Conservation (phyloP, 2,113 vertebrate species). For the Diadophis punctatus region DNA sequence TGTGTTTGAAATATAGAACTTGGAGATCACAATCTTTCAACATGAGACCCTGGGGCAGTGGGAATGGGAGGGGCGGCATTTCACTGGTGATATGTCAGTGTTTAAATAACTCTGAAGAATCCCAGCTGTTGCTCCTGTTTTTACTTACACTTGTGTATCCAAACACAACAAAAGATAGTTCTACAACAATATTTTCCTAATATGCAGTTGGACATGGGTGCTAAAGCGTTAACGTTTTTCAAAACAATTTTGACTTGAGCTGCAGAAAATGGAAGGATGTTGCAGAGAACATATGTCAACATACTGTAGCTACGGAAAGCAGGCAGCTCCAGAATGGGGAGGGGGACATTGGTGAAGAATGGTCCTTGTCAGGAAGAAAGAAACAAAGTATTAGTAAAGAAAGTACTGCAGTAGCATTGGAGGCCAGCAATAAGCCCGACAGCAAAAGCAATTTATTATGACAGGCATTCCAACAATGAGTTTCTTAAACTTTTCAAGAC, state of each 20-base stretch:
- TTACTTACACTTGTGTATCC: slow-evolving; percentile 8
- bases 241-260: not conserved
- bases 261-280: not conserved
- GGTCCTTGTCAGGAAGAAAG: not conserved
- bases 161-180: slow-evolving; percentile 19
- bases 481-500: not conserved
- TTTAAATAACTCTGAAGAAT: slow-evolving; percentile 30
- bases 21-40: slow-evolving; percentile 17
- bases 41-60: slow-evolving; percentile 7
- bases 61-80: not conserved
- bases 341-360: not conserved
- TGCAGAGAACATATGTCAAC: not conserved
- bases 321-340: not conserved
- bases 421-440: not conserved
- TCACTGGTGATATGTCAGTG: slow-evolving; percentile 10
- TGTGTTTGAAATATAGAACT: slow-evolving; percentile 13
- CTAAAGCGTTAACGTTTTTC: not conserved
- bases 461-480: not conserved
- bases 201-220: not conserved
- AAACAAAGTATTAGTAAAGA: not conserved
- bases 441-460: not conserved
- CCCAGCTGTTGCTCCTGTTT: slow-evolving; percentile 24
- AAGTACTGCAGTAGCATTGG: not conserved
- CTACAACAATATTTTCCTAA: not conserved
- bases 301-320: not conserved